These are phyloP conservation scores for Drosophila melanica DNA, from an alignment of 1,140 invertebrate genomes.

Conservation along the genomic window DNA sequence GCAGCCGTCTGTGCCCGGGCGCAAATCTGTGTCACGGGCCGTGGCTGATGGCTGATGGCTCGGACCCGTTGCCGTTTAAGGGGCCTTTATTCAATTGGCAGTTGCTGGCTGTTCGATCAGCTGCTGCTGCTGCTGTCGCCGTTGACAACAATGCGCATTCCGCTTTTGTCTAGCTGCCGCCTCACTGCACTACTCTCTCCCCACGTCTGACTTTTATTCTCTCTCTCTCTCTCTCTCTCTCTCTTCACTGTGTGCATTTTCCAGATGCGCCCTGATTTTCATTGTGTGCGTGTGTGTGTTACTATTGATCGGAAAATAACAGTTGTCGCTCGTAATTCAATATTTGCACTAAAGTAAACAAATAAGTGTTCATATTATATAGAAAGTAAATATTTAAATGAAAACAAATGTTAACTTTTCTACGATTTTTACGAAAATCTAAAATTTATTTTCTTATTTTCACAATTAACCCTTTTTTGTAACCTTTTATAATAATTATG, in stretches of 20 bases:
- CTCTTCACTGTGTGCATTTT: conserved; percentile 22
- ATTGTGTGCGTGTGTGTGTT: conserved; percentile 3
- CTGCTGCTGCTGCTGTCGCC: conserved; percentile 52
- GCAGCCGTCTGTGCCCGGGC: conserved; percentile 47
- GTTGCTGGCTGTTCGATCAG: conserved; percentile 59
- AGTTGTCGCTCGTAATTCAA: conserved; percentile 6
- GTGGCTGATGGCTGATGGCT: conserved; percentile 6
- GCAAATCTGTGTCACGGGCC: conserved; percentile 76
- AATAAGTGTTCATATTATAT: neutral
- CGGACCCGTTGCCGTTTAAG: conserved; percentile 6
- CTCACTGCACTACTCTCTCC: neutral
- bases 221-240: too few relatives aligned
- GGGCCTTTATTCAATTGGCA: conserved; percentile 48
- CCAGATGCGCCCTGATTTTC: conserved; percentile 47
- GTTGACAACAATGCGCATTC: conserved; percentile 56
- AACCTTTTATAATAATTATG: conserved; percentile 10
- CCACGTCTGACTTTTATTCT: conserved; percentile 23
- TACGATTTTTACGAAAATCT: too few relatives aligned
- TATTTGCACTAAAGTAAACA: neutral
- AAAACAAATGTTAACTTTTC: too few relatives aligned
- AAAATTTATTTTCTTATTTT: neutral
- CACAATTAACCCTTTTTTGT: neutral
- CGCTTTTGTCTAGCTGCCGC: conserved; percentile 43
- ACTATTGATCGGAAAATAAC: conserved; percentile 33
- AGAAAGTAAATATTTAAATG: too few relatives aligned